Conservation (phyloP, 2,797 vertebrate genomes). For the Myotis planiceps region DNA sequence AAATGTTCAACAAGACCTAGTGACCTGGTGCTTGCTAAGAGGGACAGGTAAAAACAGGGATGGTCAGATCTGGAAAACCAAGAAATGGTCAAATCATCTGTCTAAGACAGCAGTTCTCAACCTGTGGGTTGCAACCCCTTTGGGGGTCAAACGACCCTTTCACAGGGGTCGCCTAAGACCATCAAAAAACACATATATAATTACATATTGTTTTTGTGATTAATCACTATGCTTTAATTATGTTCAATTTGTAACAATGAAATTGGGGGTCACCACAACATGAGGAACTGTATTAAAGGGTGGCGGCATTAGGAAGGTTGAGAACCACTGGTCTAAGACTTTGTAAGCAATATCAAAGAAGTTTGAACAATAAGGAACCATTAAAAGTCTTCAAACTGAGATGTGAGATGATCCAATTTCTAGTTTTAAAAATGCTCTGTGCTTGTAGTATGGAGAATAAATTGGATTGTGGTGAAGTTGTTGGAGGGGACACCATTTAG, state of each 20-base stretch:
- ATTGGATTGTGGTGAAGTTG: not conserved
- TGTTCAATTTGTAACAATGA: too few relatives aligned
- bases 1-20: not conserved
- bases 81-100: not conserved
- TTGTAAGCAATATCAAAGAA: not conserved
- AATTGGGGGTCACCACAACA: too few relatives aligned
- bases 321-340: not conserved
- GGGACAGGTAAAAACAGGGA: not conserved
- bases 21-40: not conserved
- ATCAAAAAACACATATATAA: too few relatives aligned
- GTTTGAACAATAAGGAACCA: not conserved
- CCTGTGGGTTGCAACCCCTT: too few relatives aligned
- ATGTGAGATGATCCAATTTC: not conserved
- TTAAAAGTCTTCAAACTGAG: not conserved
- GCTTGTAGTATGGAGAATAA: not conserved
- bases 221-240: too few relatives aligned
- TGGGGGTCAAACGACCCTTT: too few relatives aligned
- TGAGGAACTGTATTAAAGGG: too few relatives aligned
- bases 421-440: not conserved
- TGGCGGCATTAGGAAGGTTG: too few relatives aligned
- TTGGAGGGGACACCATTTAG: not conserved
- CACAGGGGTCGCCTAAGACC: too few relatives aligned
- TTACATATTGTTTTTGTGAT: too few relatives aligned
- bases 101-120: too few relatives aligned
- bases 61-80: not conserved